Evolutionary conservation across 92 coral and sea anemone genomes (phyloP).

Genomic region (Siderastrea radians): DNA sequence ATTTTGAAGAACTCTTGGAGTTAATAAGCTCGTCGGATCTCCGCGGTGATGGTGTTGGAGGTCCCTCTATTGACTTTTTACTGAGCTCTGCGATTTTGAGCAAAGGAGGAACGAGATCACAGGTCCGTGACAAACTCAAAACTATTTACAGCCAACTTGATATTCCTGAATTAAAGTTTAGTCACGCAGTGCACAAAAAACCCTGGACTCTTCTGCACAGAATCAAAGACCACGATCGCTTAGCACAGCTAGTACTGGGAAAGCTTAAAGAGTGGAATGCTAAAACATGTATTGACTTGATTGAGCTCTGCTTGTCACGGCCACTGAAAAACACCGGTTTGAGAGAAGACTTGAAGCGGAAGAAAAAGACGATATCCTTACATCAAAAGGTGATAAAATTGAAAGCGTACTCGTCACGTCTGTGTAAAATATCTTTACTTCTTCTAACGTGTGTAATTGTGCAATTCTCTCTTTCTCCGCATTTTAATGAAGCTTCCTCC

Average conservation of each 20-base stretch:
- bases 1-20: slow-evolving; percentile 87
- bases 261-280: slow-evolving; percentile 84
- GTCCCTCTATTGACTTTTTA: slow-evolving; percentile 83
- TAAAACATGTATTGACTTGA: slow-evolving; percentile 75
- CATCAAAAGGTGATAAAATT: slow-evolving; percentile 71
- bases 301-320: slow-evolving; percentile 84
- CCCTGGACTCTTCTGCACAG: slow-evolving; percentile 87
- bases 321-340: slow-evolving; percentile 76
- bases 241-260: slow-evolving; percentile 84
- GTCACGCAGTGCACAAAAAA: slow-evolving; percentile 80
- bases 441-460: neutral
- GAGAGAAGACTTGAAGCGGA: slow-evolving; percentile 74
- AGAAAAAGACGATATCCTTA: slow-evolving; percentile 75
- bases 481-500: neutral
- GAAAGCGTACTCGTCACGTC: too few species aligned
- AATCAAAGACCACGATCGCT: slow-evolving; percentile 74
- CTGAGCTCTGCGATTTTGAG: slow-evolving; percentile 84
- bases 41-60: slow-evolving; percentile 76
- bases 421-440: neutral
- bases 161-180: slow-evolving; percentile 76
- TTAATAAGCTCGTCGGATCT: slow-evolving; percentile 79
- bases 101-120: slow-evolving; percentile 73
- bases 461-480: neutral
- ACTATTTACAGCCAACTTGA: slow-evolving; percentile 52
- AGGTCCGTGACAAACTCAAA: slow-evolving; percentile 62